Evolutionary conservation across 2,113 vertebrate species (phyloP).

Genomic region (Dipodomys merriami): DNA sequence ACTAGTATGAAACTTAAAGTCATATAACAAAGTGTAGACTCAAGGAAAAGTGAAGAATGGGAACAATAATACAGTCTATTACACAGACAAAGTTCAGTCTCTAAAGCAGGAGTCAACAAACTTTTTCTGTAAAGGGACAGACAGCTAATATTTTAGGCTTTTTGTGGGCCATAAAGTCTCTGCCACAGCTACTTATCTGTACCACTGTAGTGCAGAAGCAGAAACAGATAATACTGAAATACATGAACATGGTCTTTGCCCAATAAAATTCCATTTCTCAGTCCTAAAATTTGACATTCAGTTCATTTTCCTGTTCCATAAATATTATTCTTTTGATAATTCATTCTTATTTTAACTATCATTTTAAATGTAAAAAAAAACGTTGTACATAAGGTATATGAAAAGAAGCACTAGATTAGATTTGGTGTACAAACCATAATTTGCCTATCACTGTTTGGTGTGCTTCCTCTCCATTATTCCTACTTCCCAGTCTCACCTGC

Average conservation of each 20-base stretch:
- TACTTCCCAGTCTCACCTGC: neutral
- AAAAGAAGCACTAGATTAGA: neutral
- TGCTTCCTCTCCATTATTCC: neutral
- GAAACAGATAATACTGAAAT: constrained; percentile 27
- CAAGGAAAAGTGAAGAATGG: constrained; percentile 8
- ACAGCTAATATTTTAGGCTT: constrained; percentile 24
- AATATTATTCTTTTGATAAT: constrained; percentile 33
- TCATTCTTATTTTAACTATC: neutral
- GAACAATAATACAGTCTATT: neutral
- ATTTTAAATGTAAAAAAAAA: constrained; percentile 43
- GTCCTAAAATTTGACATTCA: constrained; percentile 54
- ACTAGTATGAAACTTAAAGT: neutral
- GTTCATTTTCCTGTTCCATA: constrained; percentile 1
- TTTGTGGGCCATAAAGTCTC: constrained; percentile 1
- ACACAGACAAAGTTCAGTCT: neutral
- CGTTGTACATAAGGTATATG: neutral
- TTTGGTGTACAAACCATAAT: neutral
- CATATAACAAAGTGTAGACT: neutral
- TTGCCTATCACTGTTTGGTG: neutral
- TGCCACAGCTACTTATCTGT: neutral
- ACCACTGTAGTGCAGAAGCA: neutral
- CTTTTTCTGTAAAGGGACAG: neutral
- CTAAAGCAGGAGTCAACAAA: neutral
- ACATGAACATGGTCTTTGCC: neutral
- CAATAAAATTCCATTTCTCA: constrained; percentile 26